Base-by-base conservation (phyloP, 2,113 vertebrate species). In the Pseudopodoces humilis region DNA sequence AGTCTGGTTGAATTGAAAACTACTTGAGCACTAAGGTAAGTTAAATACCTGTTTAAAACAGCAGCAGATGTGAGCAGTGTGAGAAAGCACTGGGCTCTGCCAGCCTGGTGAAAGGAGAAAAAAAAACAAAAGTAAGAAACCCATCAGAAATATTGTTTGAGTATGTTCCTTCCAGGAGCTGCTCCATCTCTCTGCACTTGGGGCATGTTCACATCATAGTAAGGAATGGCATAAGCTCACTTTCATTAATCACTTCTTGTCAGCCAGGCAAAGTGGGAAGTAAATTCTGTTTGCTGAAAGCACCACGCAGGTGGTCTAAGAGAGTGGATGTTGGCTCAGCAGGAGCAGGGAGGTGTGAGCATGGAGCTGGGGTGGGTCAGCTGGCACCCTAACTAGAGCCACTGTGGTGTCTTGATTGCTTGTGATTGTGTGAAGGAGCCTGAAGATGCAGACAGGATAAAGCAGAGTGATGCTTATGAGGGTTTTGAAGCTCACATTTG, bases 251-350 rank as follows among this genome's bases (percentile, higher is more conserved):
- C 71, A 44, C 31, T 79, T 68, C 58, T 84, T 60, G 35, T 75
- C 78, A 85, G 70, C 21, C 70, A 56, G 44, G 87, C n/a, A n/a
- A 79, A 90, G 65, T 15, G 53, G 37, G 70, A 85, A 94, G 84
- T 24, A 75, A 84, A 72, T n/a, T 10, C 19, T 31, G 11, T 83
- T 90, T 79, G 70, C 70, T 91, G 55, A 78, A 85, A 71, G 39
- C 44, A 27, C 69, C 24, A 3, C 13, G 70, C 65, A 64, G 65
- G 87, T 72, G 90, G 65, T 82, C 90, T 53, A 3, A 43, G 39
- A 2, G 2, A 70, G 72, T 30, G 89, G 56, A 41, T 78, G 49
- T 19, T 46, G 33, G 65, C 72, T 59, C 52, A 43, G 67, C 15
- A 25, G 50, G 59, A 75, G 83, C 49, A 56, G 49, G 21, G 20